Percentiles rank a stretch among this genome's conserved stretches.
These are phyloP conservation scores for Salpingus planirostris DNA, from an alignment of 2,888 invertebrate species.

Conservation along the genomic window DNA sequence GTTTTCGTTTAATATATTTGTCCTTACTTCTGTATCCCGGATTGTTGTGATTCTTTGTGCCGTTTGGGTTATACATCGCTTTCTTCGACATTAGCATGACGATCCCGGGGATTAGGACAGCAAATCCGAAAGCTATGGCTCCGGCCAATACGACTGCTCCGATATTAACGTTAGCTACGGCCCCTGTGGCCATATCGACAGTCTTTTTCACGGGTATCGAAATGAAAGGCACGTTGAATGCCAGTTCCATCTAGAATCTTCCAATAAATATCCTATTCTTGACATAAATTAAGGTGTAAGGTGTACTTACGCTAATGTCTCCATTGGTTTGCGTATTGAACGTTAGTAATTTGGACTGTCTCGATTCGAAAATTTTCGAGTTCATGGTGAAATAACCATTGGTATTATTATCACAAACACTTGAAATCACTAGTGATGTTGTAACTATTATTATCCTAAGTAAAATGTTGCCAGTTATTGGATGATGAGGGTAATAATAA, in stretches of 20 bases:
- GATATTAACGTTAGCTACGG: constrained; percentile 53
- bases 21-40: constrained; percentile 16
- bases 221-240: constrained; percentile 58
- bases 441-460: too few relatives aligned
- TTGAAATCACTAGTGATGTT: too few relatives aligned
- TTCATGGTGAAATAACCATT: constrained; percentile 32
- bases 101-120: constrained; percentile 47
- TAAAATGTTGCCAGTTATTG: too few relatives aligned
- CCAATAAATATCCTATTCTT: too few relatives aligned
- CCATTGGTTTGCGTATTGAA: constrained; percentile 47
- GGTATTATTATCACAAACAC: too few relatives aligned
- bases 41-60: too few relatives aligned
- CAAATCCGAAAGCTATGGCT: constrained; percentile 47
- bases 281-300: constrained; percentile 3
- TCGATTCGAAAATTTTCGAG: constrained; percentile 17
- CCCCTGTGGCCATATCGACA: constrained; percentile 40
- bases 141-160: constrained; percentile 52
- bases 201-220: constrained; percentile 55
- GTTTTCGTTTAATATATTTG: constrained; percentile 1
- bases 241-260: constrained; percentile 52
- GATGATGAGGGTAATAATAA: too few relatives aligned
- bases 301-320: constrained; percentile 47
- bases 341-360: constrained; percentile 43
- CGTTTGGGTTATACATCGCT: too few relatives aligned
- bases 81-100: constrained; percentile 28